phyloP scores from a whole-genome alignment of 1,140 invertebrate genomes.

The Nasonia giraulti region DNA sequence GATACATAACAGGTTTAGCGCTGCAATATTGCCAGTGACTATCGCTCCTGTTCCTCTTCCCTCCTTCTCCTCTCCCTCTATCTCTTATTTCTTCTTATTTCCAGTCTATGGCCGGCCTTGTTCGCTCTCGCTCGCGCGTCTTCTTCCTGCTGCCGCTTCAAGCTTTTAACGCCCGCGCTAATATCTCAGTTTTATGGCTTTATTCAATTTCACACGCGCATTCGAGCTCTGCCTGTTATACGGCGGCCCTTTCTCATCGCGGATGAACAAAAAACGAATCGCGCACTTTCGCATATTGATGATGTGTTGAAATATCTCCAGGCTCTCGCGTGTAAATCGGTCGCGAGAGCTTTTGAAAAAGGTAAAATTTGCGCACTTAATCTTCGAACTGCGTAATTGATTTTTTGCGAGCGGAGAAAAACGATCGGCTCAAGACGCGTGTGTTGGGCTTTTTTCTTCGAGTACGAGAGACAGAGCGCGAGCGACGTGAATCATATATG shows the following conservation, averaged over 20 bases:
- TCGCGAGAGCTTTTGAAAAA: background rate
- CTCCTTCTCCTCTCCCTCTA: background rate
- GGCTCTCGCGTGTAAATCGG: too few species aligned
- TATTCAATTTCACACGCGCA: background rate
- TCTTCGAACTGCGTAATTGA: background rate
- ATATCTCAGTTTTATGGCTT: background rate
- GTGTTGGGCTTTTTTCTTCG: too few species aligned
- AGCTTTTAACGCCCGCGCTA: slow-evolving; percentile 2
- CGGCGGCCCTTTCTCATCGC: background rate
- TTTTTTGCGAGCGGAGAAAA: background rate
- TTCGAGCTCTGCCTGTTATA: background rate
- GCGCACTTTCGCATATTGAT: too few species aligned
- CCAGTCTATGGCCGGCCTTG: background rate
- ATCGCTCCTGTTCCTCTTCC: background rate
- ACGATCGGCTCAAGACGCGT: background rate
- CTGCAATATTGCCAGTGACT: slow-evolving; percentile 24
- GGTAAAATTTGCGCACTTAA: background rate
- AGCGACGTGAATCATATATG: background rate
- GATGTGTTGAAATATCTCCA: too few species aligned
- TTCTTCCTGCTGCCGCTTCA: background rate
- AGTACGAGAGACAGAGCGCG: too few species aligned
- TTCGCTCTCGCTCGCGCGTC: background rate
- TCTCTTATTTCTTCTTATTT: background rate
- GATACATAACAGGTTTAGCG: slow-evolving; percentile 42
- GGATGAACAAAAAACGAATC: too few species aligned